Base-by-base conservation (phyloP, 2,888 invertebrate genomes). In the Silvanus unidentatus region DNA sequence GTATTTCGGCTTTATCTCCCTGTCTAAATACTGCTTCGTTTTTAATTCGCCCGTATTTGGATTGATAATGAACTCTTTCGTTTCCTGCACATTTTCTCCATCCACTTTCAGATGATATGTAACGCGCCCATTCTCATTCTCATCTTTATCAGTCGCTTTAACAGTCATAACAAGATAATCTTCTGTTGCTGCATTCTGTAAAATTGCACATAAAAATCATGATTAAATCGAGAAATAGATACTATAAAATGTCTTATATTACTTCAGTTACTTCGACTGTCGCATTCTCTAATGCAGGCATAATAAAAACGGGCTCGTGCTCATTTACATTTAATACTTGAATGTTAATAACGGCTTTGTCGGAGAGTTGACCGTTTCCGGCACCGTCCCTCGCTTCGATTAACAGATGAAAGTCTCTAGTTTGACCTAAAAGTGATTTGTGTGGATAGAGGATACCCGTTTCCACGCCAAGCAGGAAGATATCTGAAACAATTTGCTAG, bases 241-340 rank as follows among this genome's bases (percentile, higher is more conserved):
- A 16, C 40, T 10, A n/a, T 11, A 39, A 10, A 10, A 37, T 32
- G 14, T 41, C 13, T 42, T 27, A 15, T 35, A 49, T 65, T 72
- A 89, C 90, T 75, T 92, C 92, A 0, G 89, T 84, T 54, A 94
- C 82, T 68, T 86, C 84, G 11, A 93, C 80, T 22, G 86, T 87
- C 2, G 85, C 78, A 68, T 88, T 86, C 0, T 82, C 79, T 0
- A 81, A 68, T 1, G 85, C 81, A 0, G 94, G 94, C 62, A 84
- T 79, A 5, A 88, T 77, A 67, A 92, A 92, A 45, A 79, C 78
- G 0, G 94, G 95, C 38, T 84, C 82, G 64, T 89, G 83, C 54
- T 88, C 83, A 72, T 92, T 92, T 1, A 90, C 86, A 47, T 86
- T 84, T 13, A 84, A 74, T 27, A 91, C 86, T 35, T 81, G 77